These are phyloP conservation scores for Tridacna gigas DNA, from an alignment of 2,888 invertebrate genomes.

Conservation along the genomic window DNA sequence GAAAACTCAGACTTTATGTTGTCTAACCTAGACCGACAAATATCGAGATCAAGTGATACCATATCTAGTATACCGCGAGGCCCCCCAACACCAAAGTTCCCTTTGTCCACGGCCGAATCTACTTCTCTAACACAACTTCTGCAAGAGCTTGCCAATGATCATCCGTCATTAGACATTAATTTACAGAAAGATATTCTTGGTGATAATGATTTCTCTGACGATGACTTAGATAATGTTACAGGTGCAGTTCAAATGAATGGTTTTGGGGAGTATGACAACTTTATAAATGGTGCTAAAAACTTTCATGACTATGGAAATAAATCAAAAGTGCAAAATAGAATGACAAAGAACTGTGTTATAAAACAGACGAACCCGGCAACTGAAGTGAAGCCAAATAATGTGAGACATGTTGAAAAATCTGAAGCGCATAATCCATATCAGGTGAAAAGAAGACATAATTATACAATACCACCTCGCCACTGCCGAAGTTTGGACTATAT, in stretches of 20 bases:
- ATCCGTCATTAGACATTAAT: conserved; percentile 61
- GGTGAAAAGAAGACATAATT: conserved; percentile 78
- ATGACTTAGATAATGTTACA: conserved; percentile 46
- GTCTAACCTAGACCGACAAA: conserved; percentile 69
- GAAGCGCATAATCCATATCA: conserved; percentile 74
- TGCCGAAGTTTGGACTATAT: conserved; percentile 83
- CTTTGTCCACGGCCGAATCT: conserved; percentile 71
- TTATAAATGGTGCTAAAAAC: conserved; percentile 52
- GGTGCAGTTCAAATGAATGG: conserved; percentile 34
- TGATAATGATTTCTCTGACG: conserved; percentile 56
- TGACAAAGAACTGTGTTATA: neutral
- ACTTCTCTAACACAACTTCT: conserved; percentile 77
- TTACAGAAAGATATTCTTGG: conserved; percentile 52
- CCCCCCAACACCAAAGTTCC: conserved; percentile 79
- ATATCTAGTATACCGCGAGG: conserved; percentile 76
- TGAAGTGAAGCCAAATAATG: conserved; percentile 16
- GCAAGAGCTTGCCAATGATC: conserved; percentile 73
- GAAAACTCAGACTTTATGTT: conserved; percentile 64
- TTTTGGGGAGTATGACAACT: conserved; percentile 48
- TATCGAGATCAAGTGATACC: conserved; percentile 79
- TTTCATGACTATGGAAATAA: conserved; percentile 25
- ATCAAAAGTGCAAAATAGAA: conserved; percentile 21
- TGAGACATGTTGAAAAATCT: conserved; percentile 21
- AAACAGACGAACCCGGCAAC: conserved; percentile 17
- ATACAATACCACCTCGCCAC: conserved; percentile 78